Conservation (phyloP, 1,140 invertebrate species). For the Telenomus remus region DNA sequence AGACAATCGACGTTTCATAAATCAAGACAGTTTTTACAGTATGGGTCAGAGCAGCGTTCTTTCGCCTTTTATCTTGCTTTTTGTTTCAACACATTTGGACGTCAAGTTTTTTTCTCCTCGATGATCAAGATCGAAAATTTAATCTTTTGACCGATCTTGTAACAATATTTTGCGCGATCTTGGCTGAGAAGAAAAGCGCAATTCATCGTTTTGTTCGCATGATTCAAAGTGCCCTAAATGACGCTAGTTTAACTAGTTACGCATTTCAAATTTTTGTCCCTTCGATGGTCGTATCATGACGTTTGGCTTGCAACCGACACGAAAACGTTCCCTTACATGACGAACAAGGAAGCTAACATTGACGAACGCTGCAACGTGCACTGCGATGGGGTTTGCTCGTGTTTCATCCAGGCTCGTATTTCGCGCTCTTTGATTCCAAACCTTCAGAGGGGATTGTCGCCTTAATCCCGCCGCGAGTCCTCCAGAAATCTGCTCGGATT, state of each 20-base stretch:
- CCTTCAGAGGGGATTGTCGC: neutral
- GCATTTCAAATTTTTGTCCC: conserved; percentile 8
- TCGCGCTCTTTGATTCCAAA: neutral
- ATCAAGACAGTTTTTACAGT: conserved; percentile 28
- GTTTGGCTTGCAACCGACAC: too few species aligned
- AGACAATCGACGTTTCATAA: conserved; percentile 9
- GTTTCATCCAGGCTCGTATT: conserved; percentile 9
- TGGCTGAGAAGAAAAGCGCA: conserved; percentile 16
- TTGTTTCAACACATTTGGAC: conserved; percentile 14
- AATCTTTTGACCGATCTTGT: too few species aligned
- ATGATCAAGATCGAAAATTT: neutral
- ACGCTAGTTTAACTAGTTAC: conserved; percentile 26
- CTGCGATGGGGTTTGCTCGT: conserved; percentile 12
- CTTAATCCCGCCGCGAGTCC: conserved; percentile 75
- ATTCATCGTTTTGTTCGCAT: too few species aligned
- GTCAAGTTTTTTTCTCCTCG: conserved; percentile 12
- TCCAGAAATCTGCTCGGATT: conserved; percentile 82
- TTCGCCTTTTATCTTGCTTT: neutral
- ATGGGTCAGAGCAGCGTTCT: conserved; percentile 15
- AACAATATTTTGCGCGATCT: too few species aligned
- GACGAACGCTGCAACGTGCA: conserved; percentile 3
- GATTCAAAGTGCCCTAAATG: too few species aligned
- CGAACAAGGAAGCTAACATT: conserved; percentile 35
- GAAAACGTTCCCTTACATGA: too few species aligned
- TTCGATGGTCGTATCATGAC: conserved; percentile 31